Evolutionary conservation across 2,113 vertebrate species (phyloP), one percentile per base, ranked within the genome.

Genomic region (Polyodon spathula): DNA sequence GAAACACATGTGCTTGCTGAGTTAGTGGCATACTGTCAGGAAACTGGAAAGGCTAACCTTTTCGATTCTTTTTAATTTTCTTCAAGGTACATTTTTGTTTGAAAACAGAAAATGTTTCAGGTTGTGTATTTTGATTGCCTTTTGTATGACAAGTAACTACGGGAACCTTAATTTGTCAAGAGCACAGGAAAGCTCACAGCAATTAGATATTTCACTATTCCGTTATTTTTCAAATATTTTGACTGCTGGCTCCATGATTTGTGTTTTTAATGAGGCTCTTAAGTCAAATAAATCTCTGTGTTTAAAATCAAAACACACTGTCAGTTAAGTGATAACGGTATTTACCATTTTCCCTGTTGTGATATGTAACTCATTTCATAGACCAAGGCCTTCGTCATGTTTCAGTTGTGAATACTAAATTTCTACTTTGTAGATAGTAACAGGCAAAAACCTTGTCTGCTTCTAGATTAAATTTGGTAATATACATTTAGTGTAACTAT

Each of bases 1-100:
- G 74, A 64, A 27, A 27, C 72, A 70, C 56, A 68, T 80, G 17
- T 53, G 39, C 75, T 77, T 38, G 52, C 75, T 76, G 79, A 62
- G 78, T 84, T 84, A 87, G 84, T 85, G 84, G 82, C 81, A 84
- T 50, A 50, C 58, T 66, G 64, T 66, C 64, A 61, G 54, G 44
- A 51, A 61, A 12, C 64, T 27, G 54, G 37, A 61, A 50, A 57
- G 17, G 43, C 64, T 66, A 55, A 55, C 44, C 59, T 61, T 57
- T 40, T 51, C 64, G 37, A 10, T 41, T 44, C 17, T 41, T 38
- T 55, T 8, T 10, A 14, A 3, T 40, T 38, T 41, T 50, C 14
- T 14, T 37, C 38, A 38, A 16, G 5, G 14, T 15, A 5, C 52
- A 15, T 41, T n/a, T 41, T 48, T 39, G 37, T 53, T 64, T 27